These are phyloP conservation scores for Drepanosiphum platanoidis DNA, from an alignment of 2,888 invertebrate genomes.

Conservation along the genomic window DNA sequence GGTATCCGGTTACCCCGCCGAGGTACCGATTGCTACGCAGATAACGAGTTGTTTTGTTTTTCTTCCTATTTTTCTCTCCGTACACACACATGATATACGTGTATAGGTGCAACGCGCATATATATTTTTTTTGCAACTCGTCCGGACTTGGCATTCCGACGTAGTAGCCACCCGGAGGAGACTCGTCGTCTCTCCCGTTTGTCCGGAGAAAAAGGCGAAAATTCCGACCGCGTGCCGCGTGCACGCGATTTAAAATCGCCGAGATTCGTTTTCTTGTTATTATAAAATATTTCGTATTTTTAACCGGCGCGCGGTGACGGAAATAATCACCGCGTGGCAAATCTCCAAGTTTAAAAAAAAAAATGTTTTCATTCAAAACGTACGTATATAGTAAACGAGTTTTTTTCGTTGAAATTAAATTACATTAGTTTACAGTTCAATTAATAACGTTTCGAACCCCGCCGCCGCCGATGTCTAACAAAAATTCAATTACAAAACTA, in stretches of 20 bases:
- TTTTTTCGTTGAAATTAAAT: slow-evolving; percentile 11
- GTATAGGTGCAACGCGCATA: no score
- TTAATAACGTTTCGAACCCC: slow-evolving; percentile 6
- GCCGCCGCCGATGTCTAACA: not conserved
- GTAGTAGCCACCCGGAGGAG: not conserved
- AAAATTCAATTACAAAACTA: slow-evolving; percentile 19
- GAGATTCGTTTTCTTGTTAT: not conserved
- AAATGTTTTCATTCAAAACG: slow-evolving; percentile 24
- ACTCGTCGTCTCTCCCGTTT: slow-evolving; percentile 5
- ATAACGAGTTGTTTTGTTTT: slow-evolving; percentile 33
- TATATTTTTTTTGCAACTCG: slow-evolving; percentile 38
- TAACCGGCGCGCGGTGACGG: slow-evolving; percentile 7
- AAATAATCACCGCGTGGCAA: slow-evolving; percentile 47
- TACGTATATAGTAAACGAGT: no score
- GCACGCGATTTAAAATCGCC: not conserved
- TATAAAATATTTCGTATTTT: slow-evolving; percentile 23
- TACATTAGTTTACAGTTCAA: slow-evolving; percentile 10
- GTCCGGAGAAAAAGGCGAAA: not conserved
- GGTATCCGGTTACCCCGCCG: slow-evolving; percentile 50
- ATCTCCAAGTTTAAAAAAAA: slow-evolving; percentile 18
- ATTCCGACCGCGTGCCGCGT: not conserved
- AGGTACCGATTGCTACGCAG: slow-evolving; percentile 12
- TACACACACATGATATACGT: no score
- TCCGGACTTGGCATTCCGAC: slow-evolving; percentile 12
- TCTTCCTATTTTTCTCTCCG: not conserved